Evolutionary conservation across 2,113 vertebrate genomes (phyloP).

Genomic region (Thunnus maccoyii): DNA sequence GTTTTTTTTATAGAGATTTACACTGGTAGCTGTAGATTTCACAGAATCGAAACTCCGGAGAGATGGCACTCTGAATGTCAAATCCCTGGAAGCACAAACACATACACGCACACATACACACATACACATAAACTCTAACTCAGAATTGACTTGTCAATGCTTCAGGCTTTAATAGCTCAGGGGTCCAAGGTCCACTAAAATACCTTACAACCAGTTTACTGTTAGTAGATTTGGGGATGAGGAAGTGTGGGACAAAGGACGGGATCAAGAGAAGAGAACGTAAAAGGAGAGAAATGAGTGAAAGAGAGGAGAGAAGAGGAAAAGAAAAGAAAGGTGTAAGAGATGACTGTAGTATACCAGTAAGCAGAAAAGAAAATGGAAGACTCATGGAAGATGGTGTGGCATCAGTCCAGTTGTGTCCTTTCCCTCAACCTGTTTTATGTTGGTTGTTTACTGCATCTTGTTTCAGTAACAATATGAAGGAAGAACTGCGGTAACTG

Average conservation of each 20-base stretch:
- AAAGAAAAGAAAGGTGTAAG: neutral
- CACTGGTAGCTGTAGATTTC: slow-evolving; percentile 38
- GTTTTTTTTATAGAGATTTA: slow-evolving; percentile 51
- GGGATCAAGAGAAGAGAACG: slow-evolving; percentile 5
- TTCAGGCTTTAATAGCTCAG: slow-evolving; percentile 40
- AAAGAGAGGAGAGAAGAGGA: neutral
- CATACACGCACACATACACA: slow-evolving; percentile 3
- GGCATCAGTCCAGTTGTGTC: too few species aligned
- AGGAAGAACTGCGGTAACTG: too few species aligned
- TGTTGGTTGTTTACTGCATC: too few species aligned
- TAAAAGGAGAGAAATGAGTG: neutral
- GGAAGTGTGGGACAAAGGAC: neutral
- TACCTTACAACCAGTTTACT: slow-evolving; percentile 33
- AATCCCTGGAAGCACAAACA: slow-evolving; percentile 19
- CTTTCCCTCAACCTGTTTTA: too few species aligned
- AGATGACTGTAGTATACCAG: too few species aligned
- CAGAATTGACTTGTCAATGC: slow-evolving; percentile 54
- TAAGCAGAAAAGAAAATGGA: too few species aligned
- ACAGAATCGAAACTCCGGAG: slow-evolving; percentile 47
- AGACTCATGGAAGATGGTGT: too few species aligned
- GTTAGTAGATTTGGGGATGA: slow-evolving; percentile 29
- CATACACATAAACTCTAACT: slow-evolving; percentile 21
- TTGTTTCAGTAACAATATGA: too few species aligned
- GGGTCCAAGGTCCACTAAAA: slow-evolving; percentile 46
- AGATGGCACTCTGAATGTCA: slow-evolving; percentile 57